Conservation (phyloP, 2,113 vertebrate genomes). For the Xiphorhynchus elegans region DNA sequence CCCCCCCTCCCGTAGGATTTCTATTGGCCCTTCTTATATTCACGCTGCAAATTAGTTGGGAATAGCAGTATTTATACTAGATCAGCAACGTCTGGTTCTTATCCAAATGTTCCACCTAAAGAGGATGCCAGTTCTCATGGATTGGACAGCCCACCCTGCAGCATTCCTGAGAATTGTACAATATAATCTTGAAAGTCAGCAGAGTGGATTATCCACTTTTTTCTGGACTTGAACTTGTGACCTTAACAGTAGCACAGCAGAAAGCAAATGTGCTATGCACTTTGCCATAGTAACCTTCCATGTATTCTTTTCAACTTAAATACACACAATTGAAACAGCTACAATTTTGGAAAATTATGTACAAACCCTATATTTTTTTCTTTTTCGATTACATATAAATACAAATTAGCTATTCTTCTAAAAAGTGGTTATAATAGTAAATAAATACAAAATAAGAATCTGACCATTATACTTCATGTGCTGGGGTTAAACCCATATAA, state of each 20-base stretch:
- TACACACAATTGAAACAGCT: constrained; percentile 82
- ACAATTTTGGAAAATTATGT: constrained; percentile 84
- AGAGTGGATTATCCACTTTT: constrained; percentile 83
- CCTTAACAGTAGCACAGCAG: constrained; percentile 85
- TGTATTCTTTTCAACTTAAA: constrained; percentile 83
- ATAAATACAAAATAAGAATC: constrained; percentile 99
- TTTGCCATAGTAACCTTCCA: constrained; percentile 83
- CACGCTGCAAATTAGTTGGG: constrained; percentile 61
- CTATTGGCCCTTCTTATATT: constrained; percentile 65
- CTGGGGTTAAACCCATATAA: constrained; percentile 97
- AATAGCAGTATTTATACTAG: constrained; percentile 61
- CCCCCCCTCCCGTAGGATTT: constrained; percentile 35
- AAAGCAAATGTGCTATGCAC: constrained; percentile 83
- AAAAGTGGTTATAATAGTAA: constrained; percentile 99
- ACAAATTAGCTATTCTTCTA: constrained; percentile 99
- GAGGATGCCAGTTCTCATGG: constrained; percentile 77
- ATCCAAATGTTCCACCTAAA: constrained; percentile 76
- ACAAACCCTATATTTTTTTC: constrained; percentile 86
- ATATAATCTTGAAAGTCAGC: constrained; percentile 87
- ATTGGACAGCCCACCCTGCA: constrained; percentile 80
- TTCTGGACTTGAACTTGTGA: constrained; percentile 84
- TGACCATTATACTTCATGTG: constrained; percentile 99
- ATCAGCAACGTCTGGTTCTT: constrained; percentile 76
- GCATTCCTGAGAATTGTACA: constrained; percentile 86
- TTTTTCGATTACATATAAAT: constrained; percentile 98